Evolutionary conservation across 2,888 invertebrate genomes (phyloP).

Genomic region (Bombylius discolor): DNA sequence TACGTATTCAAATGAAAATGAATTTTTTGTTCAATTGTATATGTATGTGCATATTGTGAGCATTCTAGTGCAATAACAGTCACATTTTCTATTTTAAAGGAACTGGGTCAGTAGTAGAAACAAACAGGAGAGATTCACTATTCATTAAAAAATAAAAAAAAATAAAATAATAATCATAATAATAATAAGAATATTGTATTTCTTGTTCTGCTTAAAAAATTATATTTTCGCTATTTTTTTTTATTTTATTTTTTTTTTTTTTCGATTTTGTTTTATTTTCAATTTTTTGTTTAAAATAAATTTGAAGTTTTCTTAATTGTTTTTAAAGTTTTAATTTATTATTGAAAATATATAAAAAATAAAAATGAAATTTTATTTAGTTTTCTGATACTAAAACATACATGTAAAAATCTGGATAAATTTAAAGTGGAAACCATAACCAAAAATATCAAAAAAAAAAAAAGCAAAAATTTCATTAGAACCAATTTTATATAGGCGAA

Average conservation of each 20-base stretch:
- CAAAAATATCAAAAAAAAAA: no score
- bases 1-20: conserved; percentile 2
- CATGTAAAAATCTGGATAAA: no score
- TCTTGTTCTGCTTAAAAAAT: no score
- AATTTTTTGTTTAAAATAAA: no score
- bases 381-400: no score
- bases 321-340: no score
- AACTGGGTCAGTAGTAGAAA: conserved; percentile 18
- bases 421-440: no score
- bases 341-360: no score
- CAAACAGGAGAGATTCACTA: conserved; percentile 13
- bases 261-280: neutral
- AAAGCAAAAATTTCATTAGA: no score
- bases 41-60: conserved; percentile 4
- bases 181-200: neutral
- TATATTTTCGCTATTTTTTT: neutral
- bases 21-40: conserved; percentile 2
- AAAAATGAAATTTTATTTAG: no score
- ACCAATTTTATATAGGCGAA: no score
- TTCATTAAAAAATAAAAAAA: neutral
- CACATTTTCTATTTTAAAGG: conserved; percentile 13
- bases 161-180: neutral
- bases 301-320: no score
- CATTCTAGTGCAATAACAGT: conserved; percentile 3
- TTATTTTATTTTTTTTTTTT: neutral